phyloP scores from a whole-genome alignment of 2,797 vertebrate genomes.

The Eutrigla gurnardus region DNA sequence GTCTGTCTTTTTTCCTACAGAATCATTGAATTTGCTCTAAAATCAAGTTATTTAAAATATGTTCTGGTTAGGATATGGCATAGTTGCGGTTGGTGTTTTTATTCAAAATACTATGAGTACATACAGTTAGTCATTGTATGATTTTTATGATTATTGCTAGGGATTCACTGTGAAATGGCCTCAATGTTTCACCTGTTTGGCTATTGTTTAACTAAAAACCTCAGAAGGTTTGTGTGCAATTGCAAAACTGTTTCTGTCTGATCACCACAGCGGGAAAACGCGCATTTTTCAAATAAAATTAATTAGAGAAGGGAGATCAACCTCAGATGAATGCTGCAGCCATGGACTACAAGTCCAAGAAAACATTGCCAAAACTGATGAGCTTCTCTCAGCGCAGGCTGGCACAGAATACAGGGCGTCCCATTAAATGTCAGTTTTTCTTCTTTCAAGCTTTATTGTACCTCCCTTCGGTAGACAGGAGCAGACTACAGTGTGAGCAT shows the following conservation, averaged over 20 bases:
- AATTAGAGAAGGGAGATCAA: constrained; percentile 4
- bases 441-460: constrained; percentile 36
- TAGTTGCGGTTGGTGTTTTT: constrained; percentile 6
- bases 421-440: constrained; percentile 17
- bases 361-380: constrained; percentile 41
- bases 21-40: constrained; percentile 22
- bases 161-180: constrained; percentile 34
- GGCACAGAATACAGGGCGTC: constrained; percentile 35
- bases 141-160: constrained; percentile 54
- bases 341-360: constrained; percentile 23
- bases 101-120: constrained; percentile 24
- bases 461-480: constrained; percentile 52
- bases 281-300: constrained; percentile 20
- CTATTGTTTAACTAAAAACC: constrained; percentile 31
- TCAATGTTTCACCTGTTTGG: constrained; percentile 37
- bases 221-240: constrained; percentile 10
- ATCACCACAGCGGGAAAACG: not conserved
- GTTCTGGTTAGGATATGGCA: constrained; percentile 33
- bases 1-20: constrained; percentile 9
- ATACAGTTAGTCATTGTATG: constrained; percentile 24
- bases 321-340: constrained; percentile 38
- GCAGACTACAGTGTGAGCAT: constrained; percentile 61
- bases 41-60: constrained; percentile 33
- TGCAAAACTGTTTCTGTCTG: constrained; percentile 23
- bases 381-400: constrained; percentile 21